Evolutionary conservation across 2,113 vertebrate genomes (phyloP).

Genomic region (Solenodon paradoxus): DNA sequence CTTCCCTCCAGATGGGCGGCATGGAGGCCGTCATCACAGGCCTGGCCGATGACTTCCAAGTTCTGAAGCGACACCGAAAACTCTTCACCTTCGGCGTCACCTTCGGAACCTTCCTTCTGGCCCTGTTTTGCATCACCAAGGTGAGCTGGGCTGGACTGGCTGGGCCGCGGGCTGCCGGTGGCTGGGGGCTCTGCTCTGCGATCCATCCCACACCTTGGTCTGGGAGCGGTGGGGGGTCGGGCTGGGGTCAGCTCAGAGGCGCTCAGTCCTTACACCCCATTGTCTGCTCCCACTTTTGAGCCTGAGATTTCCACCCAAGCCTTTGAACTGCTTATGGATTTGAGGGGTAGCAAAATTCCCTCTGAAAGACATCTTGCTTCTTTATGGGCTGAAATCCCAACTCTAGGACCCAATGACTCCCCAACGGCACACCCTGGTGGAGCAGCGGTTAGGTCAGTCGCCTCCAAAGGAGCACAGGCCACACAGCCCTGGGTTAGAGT

Average conservation of each 20-base stretch:
- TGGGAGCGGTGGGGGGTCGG: neutral
- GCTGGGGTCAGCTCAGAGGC: accelerated
- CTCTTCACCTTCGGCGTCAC: slow-evolving; percentile 92
- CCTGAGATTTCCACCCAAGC: neutral
- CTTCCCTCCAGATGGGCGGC: slow-evolving; percentile 92
- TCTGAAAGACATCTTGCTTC: neutral
- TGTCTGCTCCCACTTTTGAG: neutral
- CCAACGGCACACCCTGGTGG: too few relatives aligned
- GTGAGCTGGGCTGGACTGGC: slow-evolving; percentile 83
- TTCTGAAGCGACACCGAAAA: slow-evolving; percentile 94
- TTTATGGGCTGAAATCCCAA: neutral
- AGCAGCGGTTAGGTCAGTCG: too few relatives aligned
- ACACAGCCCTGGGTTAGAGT: too few relatives aligned
- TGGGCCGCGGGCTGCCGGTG: neutral
- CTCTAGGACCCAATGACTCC: neutral
- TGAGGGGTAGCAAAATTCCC: neutral
- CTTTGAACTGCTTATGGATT: neutral
- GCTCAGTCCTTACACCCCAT: accelerated
- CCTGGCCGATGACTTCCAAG: slow-evolving; percentile 94
- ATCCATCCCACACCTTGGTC: neutral
- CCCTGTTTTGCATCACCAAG: slow-evolving; percentile 94
- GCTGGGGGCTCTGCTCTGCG: neutral
- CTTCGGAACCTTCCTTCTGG: slow-evolving; percentile 92
- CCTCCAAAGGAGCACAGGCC: too few relatives aligned
- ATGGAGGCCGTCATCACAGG: slow-evolving; percentile 99